Conservation (phyloP, 2,113 vertebrate species). For the Rhinoptilus africanus region DNA sequence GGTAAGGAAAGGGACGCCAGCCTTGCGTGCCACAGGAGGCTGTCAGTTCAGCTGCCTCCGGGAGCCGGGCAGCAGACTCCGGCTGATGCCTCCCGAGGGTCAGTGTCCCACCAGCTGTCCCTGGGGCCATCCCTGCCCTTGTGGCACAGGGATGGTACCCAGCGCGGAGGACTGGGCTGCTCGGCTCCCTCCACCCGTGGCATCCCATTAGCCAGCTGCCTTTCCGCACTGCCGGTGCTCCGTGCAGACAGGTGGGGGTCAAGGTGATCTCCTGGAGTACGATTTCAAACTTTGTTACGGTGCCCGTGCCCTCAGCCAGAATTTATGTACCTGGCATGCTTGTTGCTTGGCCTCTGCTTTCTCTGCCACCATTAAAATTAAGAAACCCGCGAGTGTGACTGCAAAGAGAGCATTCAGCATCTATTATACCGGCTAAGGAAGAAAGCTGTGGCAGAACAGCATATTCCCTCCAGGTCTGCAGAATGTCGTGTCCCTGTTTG, state of each 20-base stretch:
- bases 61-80: background rate
- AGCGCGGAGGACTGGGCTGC: background rate
- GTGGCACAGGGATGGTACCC: background rate
- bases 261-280: background rate
- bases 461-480: background rate
- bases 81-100: background rate
- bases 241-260: background rate
- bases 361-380: background rate
- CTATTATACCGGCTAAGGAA: background rate
- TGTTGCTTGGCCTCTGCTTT: background rate
- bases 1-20: background rate
- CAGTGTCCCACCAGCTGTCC: background rate
- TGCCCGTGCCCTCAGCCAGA: background rate
- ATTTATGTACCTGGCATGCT: background rate
- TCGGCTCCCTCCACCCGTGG: background rate
- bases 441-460: background rate
- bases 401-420: background rate
- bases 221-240: background rate
- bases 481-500: background rate
- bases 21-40: rapidly evolving
- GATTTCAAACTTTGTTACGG: background rate
- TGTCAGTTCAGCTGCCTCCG: background rate
- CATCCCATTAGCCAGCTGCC: background rate
- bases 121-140: background rate
- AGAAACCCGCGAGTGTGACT: background rate